A percentile compares a stretch with the other conserved stretches of the same genome.
Evolutionary conservation across 1,140 invertebrate genomes (phyloP).

Genomic region (Oreohelix idahoensis): DNA sequence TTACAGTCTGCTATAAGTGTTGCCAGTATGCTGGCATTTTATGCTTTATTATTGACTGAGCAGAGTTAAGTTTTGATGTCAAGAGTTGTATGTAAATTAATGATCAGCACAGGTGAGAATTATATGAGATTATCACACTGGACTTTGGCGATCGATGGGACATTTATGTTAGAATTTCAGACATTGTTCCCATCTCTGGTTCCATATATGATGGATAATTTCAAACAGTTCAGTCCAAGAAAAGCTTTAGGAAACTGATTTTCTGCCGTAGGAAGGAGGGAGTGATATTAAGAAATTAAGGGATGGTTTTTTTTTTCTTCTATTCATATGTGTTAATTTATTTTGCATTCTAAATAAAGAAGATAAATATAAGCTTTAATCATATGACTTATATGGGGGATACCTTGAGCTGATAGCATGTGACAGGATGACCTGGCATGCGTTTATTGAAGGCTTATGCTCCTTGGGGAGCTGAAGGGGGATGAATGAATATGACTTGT

Average conservation of each 20-base stretch:
- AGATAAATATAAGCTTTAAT: no score
- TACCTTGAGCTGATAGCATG: no score
- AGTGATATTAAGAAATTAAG: no score
- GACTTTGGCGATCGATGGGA: not conserved
- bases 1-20: not conserved
- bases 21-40: not conserved
- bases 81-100: not conserved
- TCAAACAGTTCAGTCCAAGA: not conserved
- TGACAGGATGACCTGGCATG: no score
- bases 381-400: no score
- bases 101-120: not conserved
- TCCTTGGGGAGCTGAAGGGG: no score
- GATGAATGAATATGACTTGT: no score
- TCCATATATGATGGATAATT: not conserved
- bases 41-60: not conserved
- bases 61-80: not conserved
- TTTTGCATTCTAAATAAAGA: no score
- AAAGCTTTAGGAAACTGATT: not conserved
- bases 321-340: no score
- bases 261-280: not conserved
- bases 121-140: conserved; percentile 6
- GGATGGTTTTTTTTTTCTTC: no score
- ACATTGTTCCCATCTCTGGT: not conserved
- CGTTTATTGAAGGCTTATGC: no score
- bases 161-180: conserved; percentile 9